A percentile compares a stretch with the other conserved stretches of the same genome.
phyloP scores from a whole-genome alignment of 2,113 vertebrate genomes.

The human (Homo sapiens) region DNA sequence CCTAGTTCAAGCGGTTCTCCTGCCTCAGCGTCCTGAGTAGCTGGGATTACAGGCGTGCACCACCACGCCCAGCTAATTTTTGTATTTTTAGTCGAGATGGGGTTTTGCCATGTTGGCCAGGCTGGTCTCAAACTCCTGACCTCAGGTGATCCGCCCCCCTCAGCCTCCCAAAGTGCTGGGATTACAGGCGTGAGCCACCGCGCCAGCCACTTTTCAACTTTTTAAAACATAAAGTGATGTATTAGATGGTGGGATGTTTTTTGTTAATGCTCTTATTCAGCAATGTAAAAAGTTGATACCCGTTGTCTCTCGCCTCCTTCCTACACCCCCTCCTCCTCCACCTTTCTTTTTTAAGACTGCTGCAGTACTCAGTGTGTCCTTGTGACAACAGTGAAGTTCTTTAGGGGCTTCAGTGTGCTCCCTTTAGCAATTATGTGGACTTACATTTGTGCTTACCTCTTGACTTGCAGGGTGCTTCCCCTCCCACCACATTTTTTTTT shows the following conservation, averaged over 20 bases:
- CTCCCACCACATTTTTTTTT: too few species aligned
- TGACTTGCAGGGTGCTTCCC: background rate
- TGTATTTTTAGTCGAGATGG: too few species aligned
- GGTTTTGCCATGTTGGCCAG: too few species aligned
- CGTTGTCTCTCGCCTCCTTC: background rate
- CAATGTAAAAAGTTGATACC: background rate
- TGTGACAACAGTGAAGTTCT: background rate
- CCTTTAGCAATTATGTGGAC: background rate
- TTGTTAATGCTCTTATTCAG: background rate
- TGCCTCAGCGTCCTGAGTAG: too few species aligned
- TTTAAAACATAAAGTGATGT: background rate
- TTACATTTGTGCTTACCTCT: background rate
- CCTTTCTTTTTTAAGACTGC: background rate
- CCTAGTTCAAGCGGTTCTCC: too few species aligned
- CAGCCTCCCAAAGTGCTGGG: too few species aligned
- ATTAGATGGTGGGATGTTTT: background rate
- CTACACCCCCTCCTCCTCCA: accelerated
- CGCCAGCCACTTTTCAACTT: too few species aligned
- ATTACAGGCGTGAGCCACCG: too few species aligned
- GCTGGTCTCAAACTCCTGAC: too few species aligned
- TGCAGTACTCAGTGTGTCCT: background rate
- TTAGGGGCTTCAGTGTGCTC: background rate
- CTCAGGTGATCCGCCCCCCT: too few species aligned
- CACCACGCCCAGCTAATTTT: too few species aligned
- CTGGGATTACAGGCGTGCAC: accelerated